Percentiles rank a stretch among this genome's conserved stretches.
phyloP scores from a whole-genome alignment of 2,797 vertebrate species.

The Phyllotis vaccarum region DNA sequence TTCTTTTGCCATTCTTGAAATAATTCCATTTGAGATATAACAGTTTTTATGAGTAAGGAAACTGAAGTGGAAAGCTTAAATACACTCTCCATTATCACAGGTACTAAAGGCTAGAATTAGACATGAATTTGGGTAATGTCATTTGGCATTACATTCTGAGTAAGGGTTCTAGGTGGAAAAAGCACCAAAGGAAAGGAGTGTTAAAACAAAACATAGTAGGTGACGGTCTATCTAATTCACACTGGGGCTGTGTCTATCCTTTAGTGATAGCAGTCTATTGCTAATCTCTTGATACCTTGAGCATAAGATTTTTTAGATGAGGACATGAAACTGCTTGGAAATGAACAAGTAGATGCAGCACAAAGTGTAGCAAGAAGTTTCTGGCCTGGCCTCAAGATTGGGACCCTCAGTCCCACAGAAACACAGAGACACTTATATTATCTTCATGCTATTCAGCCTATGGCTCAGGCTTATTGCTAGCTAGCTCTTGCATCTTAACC shows the following conservation, averaged over 20 bases:
- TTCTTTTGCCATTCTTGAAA: slow-evolving; percentile 38
- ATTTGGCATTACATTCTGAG: slow-evolving; percentile 1
- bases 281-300: background rate
- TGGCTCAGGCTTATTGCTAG: too few species aligned
- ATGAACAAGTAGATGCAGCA: background rate
- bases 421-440: too few species aligned
- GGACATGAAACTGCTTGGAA: background rate
- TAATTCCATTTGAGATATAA: slow-evolving; percentile 29
- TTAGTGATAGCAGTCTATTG: background rate
- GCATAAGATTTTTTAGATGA: background rate
- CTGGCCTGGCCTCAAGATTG: too few species aligned
- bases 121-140: background rate
- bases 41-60: background rate
- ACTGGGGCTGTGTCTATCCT: background rate
- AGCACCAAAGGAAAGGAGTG: background rate
- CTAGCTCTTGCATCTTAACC: too few species aligned
- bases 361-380: background rate
- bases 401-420: too few species aligned
- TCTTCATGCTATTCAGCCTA: too few species aligned
- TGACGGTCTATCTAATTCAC: background rate
- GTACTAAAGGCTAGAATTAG: background rate
- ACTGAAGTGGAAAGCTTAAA: slow-evolving; percentile 11
- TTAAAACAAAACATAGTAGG: background rate
- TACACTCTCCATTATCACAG: background rate
- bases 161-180: background rate